phyloP scores from a whole-genome alignment of 2,888 invertebrate genomes.

The Scaptodrosophila latifasciaeformis region DNA sequence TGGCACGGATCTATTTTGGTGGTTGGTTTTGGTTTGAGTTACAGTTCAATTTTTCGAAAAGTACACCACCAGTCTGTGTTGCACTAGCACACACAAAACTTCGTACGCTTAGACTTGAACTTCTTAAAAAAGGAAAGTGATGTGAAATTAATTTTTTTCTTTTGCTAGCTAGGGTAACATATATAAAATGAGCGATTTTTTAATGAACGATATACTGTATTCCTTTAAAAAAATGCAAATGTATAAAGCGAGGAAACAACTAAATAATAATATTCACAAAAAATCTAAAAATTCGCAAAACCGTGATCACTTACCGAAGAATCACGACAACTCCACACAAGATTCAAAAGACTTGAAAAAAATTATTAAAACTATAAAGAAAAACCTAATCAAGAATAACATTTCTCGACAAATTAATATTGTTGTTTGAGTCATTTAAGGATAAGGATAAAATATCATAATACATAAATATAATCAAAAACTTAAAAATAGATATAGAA shows the following conservation, averaged over 20 bases:
- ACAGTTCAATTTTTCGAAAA: conserved; percentile 64
- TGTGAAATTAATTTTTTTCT: background rate
- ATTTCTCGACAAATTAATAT: conserved; percentile 60
- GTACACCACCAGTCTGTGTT: conserved; percentile 72
- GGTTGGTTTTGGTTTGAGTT: conserved; percentile 24
- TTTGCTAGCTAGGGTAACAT: conserved; percentile 10
- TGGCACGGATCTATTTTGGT: conserved; percentile 29
- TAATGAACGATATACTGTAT: conserved; percentile 61
- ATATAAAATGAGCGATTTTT: conserved; percentile 57
- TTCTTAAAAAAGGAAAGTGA: conserved; percentile 1
- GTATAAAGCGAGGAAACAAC: conserved; percentile 39
- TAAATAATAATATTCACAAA: conserved; percentile 22
- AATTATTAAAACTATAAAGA: conserved; percentile 64
- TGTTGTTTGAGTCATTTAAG: conserved; percentile 50
- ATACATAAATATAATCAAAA: background rate
- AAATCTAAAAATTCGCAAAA: conserved; percentile 22
- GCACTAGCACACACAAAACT: conserved; percentile 64
- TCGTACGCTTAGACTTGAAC: conserved; percentile 37
- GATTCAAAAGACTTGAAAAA: conserved; percentile 59
- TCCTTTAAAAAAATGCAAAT: conserved; percentile 68
- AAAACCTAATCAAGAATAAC: conserved; percentile 59
- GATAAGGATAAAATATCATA: background rate
- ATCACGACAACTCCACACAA: conserved; percentile 25
- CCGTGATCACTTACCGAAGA: conserved; percentile 9
- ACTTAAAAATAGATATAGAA: background rate